Percentiles rank a stretch among this genome's conserved stretches.
phyloP scores from a whole-genome alignment of 2,113 vertebrate species.

The Salvelinus sp. region DNA sequence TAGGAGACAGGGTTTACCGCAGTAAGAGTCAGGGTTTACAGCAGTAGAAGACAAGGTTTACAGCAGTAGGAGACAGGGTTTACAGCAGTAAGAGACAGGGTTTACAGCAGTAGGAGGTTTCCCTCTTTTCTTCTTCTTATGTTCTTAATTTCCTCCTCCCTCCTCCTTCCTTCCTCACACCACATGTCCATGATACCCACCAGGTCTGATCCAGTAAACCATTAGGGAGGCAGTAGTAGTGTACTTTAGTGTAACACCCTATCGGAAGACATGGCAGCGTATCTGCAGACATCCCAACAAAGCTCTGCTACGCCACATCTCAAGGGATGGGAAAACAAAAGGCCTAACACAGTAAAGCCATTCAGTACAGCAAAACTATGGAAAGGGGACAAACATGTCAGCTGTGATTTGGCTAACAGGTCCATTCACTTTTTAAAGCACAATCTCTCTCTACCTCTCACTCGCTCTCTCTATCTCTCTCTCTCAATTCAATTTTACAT shows the following conservation, averaged over 20 bases:
- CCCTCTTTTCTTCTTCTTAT: neutral
- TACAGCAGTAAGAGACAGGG: no score
- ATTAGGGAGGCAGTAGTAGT: slow-evolving; percentile 31
- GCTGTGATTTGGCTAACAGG: slow-evolving; percentile 43
- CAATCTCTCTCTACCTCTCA: neutral
- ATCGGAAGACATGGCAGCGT: slow-evolving; percentile 15
- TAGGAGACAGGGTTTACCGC: no score
- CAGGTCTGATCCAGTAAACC: neutral
- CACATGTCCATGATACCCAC: neutral
- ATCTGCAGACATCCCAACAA: slow-evolving; percentile 50
- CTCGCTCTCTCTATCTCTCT: no score
- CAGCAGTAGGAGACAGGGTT: no score
- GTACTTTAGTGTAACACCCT: slow-evolving; percentile 27
- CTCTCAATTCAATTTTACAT: no score
- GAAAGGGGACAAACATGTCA: slow-evolving; percentile 50
- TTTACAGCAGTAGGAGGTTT: neutral
- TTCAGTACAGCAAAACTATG: slow-evolving; percentile 43
- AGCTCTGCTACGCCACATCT: slow-evolving; percentile 45
- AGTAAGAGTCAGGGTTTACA: no score
- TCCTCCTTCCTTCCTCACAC: neutral
- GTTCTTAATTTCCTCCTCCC: neutral
- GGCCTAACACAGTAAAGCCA: slow-evolving; percentile 12
- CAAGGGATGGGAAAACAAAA: slow-evolving; percentile 40
- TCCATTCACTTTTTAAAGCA: slow-evolving; percentile 59
- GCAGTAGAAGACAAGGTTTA: no score